Evolutionary conservation across 2,113 vertebrate genomes (phyloP).

Genomic region (Tinamus guttatus): DNA sequence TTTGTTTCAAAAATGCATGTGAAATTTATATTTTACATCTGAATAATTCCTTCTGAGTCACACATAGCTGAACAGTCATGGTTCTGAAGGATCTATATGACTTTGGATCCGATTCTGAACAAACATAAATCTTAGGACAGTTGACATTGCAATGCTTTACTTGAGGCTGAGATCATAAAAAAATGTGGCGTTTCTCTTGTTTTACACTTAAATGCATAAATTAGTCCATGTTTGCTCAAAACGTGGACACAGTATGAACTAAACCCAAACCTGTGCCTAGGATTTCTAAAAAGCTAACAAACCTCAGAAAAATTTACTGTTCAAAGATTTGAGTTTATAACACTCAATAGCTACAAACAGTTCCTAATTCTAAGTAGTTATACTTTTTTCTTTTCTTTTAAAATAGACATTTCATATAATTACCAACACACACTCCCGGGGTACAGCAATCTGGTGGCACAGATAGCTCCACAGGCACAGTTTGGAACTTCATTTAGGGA

Average conservation of each 20-base stretch:
- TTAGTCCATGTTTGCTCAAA: neutral
- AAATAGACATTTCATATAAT: neutral
- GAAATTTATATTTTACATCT: neutral
- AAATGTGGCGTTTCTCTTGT: neutral
- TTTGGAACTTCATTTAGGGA: neutral
- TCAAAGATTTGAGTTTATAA: neutral
- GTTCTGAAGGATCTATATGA: neutral
- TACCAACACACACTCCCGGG: neutral
- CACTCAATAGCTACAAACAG: neutral
- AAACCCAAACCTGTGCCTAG: neutral
- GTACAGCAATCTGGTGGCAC: neutral
- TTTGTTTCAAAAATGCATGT: neutral
- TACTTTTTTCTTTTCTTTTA: neutral
- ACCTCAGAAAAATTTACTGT: neutral
- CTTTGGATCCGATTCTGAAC: neutral
- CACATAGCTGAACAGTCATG: neutral
- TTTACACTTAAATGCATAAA: neutral
- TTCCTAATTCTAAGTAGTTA: neutral
- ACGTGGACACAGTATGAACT: neutral
- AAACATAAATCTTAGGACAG: neutral
- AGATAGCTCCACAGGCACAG: neutral
- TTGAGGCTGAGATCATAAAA: neutral
- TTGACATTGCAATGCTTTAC: neutral
- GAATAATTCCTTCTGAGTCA: neutral
- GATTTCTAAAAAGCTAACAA: neutral